A percentile compares a stretch with the other conserved stretches of the same genome.
phyloP scores from a whole-genome alignment of 1,140 invertebrate species.

The Drosophila lowei region DNA sequence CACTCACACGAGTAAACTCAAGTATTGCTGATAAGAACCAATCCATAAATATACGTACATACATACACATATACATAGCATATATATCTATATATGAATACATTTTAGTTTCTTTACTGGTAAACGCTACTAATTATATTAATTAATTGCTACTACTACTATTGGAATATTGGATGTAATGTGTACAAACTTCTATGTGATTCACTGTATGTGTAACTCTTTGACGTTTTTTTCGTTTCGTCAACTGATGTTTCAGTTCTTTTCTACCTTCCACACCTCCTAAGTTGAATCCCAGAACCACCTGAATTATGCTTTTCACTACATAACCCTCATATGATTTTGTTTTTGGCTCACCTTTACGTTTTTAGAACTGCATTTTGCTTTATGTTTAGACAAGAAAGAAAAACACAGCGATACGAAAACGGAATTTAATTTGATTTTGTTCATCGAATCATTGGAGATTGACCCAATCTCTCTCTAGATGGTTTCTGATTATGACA shows the following conservation, averaged over 20 bases:
- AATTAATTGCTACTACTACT: conserved; percentile 72
- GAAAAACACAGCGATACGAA: conserved; percentile 22
- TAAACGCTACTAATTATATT: conserved; percentile 76
- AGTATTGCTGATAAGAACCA: conserved; percentile 55
- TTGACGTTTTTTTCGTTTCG: conserved; percentile 34
- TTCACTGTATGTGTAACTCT: conserved; percentile 82
- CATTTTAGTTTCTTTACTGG: conserved; percentile 64
- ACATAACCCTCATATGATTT: conserved; percentile 30
- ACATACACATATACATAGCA: conserved; percentile 54
- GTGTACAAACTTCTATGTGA: conserved; percentile 82
- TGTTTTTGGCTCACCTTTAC: conserved; percentile 31
- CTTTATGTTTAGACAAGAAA: conserved; percentile 35
- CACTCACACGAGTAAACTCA: conserved; percentile 44
- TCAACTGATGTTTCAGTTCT: conserved; percentile 24
- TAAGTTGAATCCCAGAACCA: conserved; percentile 3
- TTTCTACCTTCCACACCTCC: conserved; percentile 33
- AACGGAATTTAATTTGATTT: conserved; percentile 24
- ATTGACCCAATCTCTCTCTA: conserved; percentile 6
- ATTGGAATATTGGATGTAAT: conserved; percentile 83
- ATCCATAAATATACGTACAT: conserved; percentile 41
- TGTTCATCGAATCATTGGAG: conserved; percentile 23
- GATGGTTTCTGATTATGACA: conserved; percentile 19
- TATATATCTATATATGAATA: conserved; percentile 61
- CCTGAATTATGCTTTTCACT: conserved; percentile 36
- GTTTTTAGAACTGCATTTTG: conserved; percentile 50